A percentile compares a stretch with the other conserved stretches of the same genome.
phyloP scores from a whole-genome alignment of 2,113 vertebrate genomes.

The Picathartes gymnocephalus region DNA sequence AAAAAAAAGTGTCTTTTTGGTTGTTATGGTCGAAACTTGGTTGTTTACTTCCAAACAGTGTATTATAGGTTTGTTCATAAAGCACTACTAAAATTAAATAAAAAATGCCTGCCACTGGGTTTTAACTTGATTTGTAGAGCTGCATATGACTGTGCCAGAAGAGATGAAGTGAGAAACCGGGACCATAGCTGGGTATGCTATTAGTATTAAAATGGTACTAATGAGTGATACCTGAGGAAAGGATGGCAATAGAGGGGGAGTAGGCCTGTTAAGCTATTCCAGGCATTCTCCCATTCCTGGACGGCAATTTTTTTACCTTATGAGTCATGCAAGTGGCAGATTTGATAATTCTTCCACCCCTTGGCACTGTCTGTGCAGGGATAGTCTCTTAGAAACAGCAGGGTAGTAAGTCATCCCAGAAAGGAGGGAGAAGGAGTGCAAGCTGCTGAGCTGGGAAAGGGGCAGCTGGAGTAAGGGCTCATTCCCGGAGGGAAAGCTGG shows the following conservation, averaged over 20 bases:
- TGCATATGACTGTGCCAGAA: background rate
- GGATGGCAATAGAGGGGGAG: background rate
- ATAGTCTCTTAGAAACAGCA: background rate
- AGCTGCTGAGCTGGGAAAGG: background rate
- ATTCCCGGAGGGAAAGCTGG: background rate
- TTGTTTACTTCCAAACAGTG: background rate
- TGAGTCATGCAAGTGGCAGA: background rate
- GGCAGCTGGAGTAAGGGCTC: background rate
- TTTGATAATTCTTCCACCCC: background rate
- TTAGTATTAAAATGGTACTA: background rate
- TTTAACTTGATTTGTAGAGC: background rate
- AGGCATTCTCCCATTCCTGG: background rate
- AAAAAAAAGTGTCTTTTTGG: background rate
- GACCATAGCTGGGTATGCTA: background rate
- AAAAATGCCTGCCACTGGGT: background rate
- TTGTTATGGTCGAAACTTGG: background rate
- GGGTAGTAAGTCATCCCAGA: background rate
- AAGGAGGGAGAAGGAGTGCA: background rate
- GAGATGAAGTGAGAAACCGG: background rate
- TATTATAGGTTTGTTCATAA: background rate
- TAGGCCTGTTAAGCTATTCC: background rate
- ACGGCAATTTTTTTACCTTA: background rate
- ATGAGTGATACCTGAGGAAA: background rate
- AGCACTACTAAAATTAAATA: background rate
- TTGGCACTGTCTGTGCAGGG: background rate